phyloP scores from a whole-genome alignment of 2,113 vertebrate species.

The Uropsilus gracilis region DNA sequence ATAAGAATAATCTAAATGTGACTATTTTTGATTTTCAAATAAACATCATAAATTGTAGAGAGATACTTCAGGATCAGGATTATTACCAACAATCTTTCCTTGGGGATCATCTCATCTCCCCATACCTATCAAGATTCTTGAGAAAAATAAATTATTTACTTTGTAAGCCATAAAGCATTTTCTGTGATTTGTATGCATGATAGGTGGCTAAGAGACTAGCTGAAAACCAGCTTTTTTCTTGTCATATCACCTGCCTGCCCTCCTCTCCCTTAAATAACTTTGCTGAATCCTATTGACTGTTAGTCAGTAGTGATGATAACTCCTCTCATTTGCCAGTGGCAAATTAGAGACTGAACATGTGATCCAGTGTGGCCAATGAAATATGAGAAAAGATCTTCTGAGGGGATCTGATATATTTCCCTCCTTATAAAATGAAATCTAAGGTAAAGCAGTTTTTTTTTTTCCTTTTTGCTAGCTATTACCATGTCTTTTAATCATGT shows the following conservation, averaged over 20 bases:
- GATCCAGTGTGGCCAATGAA: background rate
- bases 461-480: background rate
- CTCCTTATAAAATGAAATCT: background rate
- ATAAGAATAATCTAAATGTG: background rate
- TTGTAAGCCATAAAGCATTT: constrained; percentile 4
- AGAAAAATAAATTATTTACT: background rate
- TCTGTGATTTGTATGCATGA: background rate
- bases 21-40: constrained; percentile 12
- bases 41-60: background rate
- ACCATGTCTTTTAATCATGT: background rate
- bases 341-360: background rate
- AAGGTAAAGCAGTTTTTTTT: background rate
- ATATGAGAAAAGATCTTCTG: background rate
- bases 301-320: background rate
- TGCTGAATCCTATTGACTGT: background rate
- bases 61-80: background rate
- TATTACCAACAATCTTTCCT: background rate
- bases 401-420: background rate
- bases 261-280: background rate
- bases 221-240: background rate
- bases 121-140: background rate
- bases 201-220: background rate
- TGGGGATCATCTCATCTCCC: background rate
- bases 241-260: background rate
- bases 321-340: background rate